These are phyloP conservation scores for Melospiza georgiana DNA, from an alignment of 2,113 vertebrate species.

Conservation along the genomic window DNA sequence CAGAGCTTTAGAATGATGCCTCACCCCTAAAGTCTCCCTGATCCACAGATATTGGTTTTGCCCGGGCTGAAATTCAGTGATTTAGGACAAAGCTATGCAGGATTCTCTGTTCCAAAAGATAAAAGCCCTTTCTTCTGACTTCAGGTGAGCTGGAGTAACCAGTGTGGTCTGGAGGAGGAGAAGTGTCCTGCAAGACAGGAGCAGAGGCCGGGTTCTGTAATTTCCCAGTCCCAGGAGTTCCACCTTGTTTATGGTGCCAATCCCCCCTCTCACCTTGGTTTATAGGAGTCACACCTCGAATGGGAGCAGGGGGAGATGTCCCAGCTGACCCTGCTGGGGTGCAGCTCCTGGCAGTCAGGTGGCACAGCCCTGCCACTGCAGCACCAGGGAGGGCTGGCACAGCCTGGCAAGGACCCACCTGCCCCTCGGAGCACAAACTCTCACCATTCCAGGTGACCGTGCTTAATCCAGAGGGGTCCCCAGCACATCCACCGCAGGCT, in stretches of 20 bases:
- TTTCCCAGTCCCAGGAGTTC: not conserved
- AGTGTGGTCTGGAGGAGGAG: accelerated
- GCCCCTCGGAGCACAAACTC: not conserved
- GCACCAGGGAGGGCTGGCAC: not conserved
- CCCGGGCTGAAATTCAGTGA: not conserved
- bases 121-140: not conserved
- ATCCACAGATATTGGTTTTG: not conserved
- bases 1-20: not conserved
- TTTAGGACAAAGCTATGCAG: not conserved
- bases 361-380: not conserved
- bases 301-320: not conserved
- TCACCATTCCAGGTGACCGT: slow-evolving; percentile 40
- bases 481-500: slow-evolving; percentile 37
- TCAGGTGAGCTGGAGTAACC: not conserved
- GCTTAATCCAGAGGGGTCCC: slow-evolving; percentile 19
- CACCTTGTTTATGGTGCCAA: not conserved
- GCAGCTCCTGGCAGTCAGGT: not conserved
- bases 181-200: not conserved
- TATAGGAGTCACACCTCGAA: not conserved
- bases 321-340: not conserved
- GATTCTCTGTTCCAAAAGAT: not conserved
- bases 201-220: not conserved
- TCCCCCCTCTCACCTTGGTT: not conserved
- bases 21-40: not conserved
- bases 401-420: not conserved